A percentile compares a stretch with the other conserved stretches of the same genome.
phyloP scores from a whole-genome alignment of 2,113 vertebrate genomes.

The Seriola aureovittata region DNA sequence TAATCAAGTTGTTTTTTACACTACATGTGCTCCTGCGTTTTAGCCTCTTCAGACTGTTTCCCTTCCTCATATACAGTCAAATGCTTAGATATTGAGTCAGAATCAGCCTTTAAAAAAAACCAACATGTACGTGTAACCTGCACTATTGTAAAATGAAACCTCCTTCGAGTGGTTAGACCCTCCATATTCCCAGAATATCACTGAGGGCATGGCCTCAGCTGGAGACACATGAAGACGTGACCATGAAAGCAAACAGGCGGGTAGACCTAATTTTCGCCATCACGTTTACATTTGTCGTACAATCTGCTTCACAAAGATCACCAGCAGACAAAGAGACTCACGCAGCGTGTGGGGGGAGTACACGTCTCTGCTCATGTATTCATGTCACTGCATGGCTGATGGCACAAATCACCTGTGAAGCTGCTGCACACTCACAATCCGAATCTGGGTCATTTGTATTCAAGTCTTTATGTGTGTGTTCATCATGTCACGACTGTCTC shows the following conservation, averaged over 20 bases:
- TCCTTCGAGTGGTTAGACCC: not conserved
- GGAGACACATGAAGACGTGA: slow-evolving; percentile 1
- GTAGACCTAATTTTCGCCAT: slow-evolving; percentile 26
- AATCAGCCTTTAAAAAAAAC: too few relatives aligned
- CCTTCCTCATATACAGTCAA: not conserved
- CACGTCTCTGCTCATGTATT: slow-evolving; percentile 43
- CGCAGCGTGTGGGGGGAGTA: not conserved
- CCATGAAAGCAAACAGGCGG: slow-evolving; percentile 15
- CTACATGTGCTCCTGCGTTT: not conserved
- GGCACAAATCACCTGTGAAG: slow-evolving; percentile 66
- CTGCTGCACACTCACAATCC: slow-evolving; percentile 37
- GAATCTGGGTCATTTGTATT: slow-evolving; percentile 69
- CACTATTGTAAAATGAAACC: not conserved
- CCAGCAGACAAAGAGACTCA: slow-evolving; percentile 49
- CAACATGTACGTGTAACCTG: not conserved
- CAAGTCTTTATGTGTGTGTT: slow-evolving; percentile 33
- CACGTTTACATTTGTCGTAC: not conserved
- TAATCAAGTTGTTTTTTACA: not conserved
- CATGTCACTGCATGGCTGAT: slow-evolving; percentile 54
- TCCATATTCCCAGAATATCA: slow-evolving; percentile 15
- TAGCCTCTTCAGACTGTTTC: not conserved
- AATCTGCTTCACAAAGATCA: slow-evolving; percentile 19
- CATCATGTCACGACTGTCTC: slow-evolving; percentile 13
- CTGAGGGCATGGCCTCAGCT: slow-evolving; percentile 9
- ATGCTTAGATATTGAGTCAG: not conserved